A percentile compares a stretch with the other conserved stretches of the same genome.
Evolutionary conservation across 2,113 vertebrate species (phyloP).

Genomic region (Ranitomeya imitator): DNA sequence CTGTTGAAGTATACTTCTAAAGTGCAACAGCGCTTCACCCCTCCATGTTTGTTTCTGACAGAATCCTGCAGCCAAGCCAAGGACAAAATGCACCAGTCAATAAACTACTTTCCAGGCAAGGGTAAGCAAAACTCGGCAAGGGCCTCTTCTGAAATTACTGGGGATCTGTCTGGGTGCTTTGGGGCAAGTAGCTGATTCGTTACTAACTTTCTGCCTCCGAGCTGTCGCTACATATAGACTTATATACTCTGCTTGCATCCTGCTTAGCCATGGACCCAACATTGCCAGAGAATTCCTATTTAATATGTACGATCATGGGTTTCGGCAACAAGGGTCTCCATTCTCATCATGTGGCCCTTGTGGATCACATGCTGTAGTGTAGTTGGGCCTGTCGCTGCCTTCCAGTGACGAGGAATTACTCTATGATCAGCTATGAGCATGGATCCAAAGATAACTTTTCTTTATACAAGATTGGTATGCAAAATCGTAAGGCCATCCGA

Average conservation of each 20-base stretch:
- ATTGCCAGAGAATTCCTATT: too few species aligned
- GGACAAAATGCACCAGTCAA: slow-evolving; percentile 82
- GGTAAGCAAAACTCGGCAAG: slow-evolving; percentile 73
- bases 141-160: not conserved
- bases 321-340: too few species aligned
- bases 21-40: not conserved
- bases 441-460: too few species aligned
- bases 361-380: too few species aligned
- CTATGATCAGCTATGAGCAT: too few species aligned
- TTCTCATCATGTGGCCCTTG: too few species aligned
- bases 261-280: not conserved
- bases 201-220: not conserved
- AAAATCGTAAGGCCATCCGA: too few species aligned
- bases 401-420: too few species aligned
- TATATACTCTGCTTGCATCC: not conserved
- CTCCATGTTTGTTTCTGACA: slow-evolving; percentile 65
- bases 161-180: not conserved
- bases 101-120: slow-evolving; percentile 83
- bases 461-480: too few species aligned
- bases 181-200: not conserved
- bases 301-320: too few species aligned
- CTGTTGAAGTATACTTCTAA: not conserved
- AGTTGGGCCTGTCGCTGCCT: too few species aligned
- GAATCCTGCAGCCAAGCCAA: slow-evolving; percentile 84
- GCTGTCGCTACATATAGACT: not conserved